Evolutionary conservation across 2,797 vertebrate species (phyloP).

Genomic region (Dallia pectoralis): DNA sequence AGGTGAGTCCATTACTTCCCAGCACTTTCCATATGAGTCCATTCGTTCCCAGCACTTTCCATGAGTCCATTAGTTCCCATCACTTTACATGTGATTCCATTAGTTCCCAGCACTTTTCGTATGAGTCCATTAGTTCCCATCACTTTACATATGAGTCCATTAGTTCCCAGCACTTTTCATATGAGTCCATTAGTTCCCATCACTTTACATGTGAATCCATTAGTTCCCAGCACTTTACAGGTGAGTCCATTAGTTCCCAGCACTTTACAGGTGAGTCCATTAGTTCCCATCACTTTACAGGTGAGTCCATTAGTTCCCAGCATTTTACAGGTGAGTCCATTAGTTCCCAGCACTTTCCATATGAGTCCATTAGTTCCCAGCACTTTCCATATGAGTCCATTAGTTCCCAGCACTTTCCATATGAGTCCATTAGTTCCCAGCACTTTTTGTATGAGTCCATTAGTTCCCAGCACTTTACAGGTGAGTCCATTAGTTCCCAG

Average conservation of each 20-base stretch:
- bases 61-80: constrained; percentile 67
- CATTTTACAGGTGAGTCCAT: constrained; percentile 71
- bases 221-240: too few species aligned
- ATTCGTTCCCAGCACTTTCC: constrained; percentile 73
- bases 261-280: constrained; percentile 71
- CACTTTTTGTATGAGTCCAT: constrained; percentile 76
- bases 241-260: constrained; percentile 68
- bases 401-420: too few species aligned
- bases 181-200: constrained; percentile 68
- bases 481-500: too few species aligned
- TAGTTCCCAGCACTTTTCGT: too few species aligned
- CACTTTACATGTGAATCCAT: constrained; percentile 71
- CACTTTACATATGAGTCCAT: constrained; percentile 71
- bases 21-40: too few species aligned
- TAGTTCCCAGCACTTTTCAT: too few species aligned
- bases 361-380: constrained; percentile 68
- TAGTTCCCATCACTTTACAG: too few species aligned
- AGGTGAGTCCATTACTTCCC: constrained; percentile 62
- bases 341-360: too few species aligned
- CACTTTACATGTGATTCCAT: constrained; percentile 71
- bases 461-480: constrained; percentile 72
- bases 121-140: constrained; percentile 68
- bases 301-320: constrained; percentile 68
- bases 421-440: constrained; percentile 68
- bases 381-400: constrained; percentile 71